Base-by-base conservation (phyloP, 2,113 vertebrate genomes). In the Neogobius melanostomus region DNA sequence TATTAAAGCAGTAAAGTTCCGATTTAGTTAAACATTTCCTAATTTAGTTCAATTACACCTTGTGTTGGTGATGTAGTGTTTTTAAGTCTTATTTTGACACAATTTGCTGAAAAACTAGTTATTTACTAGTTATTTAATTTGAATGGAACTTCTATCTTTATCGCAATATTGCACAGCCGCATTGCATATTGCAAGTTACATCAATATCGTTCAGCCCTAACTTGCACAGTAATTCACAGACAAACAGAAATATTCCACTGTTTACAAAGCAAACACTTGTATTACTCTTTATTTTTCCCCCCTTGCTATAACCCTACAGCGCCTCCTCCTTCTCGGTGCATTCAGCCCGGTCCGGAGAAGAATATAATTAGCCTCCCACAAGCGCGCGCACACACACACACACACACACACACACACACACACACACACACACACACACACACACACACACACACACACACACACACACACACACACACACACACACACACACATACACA, bases 341-440 rank as follows among this genome's bases (percentile, higher is more conserved):
- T 82, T 83, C 77, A 81, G 80, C 80, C 79, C 43, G 68, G 79
- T 76, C 77, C 68, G 76, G 17, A 61, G 8, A 65, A 85, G 82
- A 89, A 83, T 87, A 88, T 83, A 91, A 91, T 91, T 91, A 90
- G 84, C 73, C 81, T 74, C 68, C 76, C 71, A 68, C 59, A 47
- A 76, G 67, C 81, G 69, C 78, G 82, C 36, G 75, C 69, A 71
- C 73, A 72, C 59, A 60, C 62, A 66, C 43, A 66, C 65, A 72
- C 70, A 68, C 67, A 83, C 73, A 81, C 60, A 77, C 64, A 82
- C 52, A 45, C 52, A 75, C n/a, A 47, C 46, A 47, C 46, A 47
- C 46, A 47, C 46, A 71, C 66, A 80, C 72, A 80, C 64, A 76
- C 49, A 46, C 77, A 68, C 81, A 74, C 77, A 83, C 21, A 75